A percentile compares a stretch with the other conserved stretches of the same genome.
phyloP scores from a whole-genome alignment of 2,113 vertebrate genomes.

The Oreochromis aureus region DNA sequence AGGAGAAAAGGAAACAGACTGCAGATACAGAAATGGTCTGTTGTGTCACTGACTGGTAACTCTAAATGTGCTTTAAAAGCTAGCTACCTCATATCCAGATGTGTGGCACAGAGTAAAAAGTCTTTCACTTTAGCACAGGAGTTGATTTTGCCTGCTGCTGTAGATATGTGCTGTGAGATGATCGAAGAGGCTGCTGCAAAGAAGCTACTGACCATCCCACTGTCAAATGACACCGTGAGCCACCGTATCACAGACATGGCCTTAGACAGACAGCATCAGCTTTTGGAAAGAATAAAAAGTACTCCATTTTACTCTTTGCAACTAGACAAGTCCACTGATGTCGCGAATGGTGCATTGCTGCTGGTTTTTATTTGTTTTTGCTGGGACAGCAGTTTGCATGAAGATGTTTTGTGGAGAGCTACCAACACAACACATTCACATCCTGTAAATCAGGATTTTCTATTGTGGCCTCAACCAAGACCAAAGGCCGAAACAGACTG shows the following conservation, averaged over 20 bases:
- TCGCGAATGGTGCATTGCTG: not conserved
- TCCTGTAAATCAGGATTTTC: not conserved
- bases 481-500: not conserved
- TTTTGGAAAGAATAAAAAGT: not conserved
- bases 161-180: not conserved
- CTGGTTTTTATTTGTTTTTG: accelerated
- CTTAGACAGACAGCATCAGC: not conserved
- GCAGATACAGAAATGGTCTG: not conserved
- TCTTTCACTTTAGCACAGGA: not conserved
- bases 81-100: not conserved
- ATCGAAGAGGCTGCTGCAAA: not conserved
- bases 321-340: not conserved
- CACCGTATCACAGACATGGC: not conserved
- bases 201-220: not conserved
- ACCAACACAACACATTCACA: accelerated
- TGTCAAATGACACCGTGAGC: not conserved
- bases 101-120: not conserved
- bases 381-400: not conserved
- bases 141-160: not conserved
- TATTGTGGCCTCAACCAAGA: not conserved
- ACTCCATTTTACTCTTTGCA: not conserved
- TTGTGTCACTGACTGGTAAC: not conserved
- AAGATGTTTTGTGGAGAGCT: not conserved
- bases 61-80: not conserved
- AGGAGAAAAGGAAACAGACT: not conserved